phyloP scores from a whole-genome alignment of 2,888 invertebrate species.

The Aspidiotus destructor region DNA sequence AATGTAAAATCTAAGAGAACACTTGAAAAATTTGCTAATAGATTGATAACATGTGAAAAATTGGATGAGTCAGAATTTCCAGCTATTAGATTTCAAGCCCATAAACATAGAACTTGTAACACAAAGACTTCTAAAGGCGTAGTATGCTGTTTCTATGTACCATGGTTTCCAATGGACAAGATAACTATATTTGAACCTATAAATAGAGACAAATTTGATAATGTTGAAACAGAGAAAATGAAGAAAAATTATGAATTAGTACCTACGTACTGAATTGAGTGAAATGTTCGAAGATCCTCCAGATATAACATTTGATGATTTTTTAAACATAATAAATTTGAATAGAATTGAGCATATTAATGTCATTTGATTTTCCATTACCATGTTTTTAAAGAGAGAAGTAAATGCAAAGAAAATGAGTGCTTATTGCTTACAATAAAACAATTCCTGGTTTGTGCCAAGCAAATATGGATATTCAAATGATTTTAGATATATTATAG shows the following conservation, averaged over 20 bases:
- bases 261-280: not conserved
- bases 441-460: conserved; percentile 36
- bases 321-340: not conserved
- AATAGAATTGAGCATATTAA: not conserved
- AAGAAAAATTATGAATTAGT: not conserved
- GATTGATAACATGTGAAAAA: conserved; percentile 11
- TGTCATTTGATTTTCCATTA: not conserved
- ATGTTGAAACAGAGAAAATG: not conserved
- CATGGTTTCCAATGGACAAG: conserved; percentile 4
- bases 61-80: too few relatives aligned
- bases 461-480: conserved; percentile 40
- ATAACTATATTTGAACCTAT: not conserved
- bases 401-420: conserved; percentile 36
- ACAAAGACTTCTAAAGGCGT: not conserved
- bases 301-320: not conserved
- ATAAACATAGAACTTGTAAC: not conserved
- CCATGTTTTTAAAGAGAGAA: conserved; percentile 30
- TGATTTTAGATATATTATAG: conserved; percentile 38
- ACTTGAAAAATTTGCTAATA: conserved; percentile 11
- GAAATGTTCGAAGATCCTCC: not conserved
- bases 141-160: not conserved
- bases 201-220: conserved; percentile 1
- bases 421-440: conserved; percentile 37
- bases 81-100: not conserved
- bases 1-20: conserved; percentile 13